Conservation (phyloP, 1,140 invertebrate species). For the Harlomillsia oculata region DNA sequence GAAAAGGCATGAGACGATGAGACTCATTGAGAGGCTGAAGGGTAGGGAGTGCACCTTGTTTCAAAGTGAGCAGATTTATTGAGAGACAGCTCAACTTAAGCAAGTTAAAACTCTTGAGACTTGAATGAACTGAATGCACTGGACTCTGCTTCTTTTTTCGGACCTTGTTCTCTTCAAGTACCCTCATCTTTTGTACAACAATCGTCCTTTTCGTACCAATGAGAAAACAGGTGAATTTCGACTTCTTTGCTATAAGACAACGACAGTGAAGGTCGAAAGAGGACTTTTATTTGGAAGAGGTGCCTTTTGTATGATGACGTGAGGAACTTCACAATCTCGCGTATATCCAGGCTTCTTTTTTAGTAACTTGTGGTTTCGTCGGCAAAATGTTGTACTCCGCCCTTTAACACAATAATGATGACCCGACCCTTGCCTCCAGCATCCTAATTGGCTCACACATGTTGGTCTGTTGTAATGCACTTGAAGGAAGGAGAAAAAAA, state of each 20-base stretch:
- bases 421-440: slow-evolving; percentile 32
- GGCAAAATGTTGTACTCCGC: slow-evolving; percentile 27
- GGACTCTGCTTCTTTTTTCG: background rate
- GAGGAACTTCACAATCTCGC: too few species aligned
- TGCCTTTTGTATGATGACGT: too few species aligned
- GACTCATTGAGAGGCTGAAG: slow-evolving; percentile 21
- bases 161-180: too few species aligned
- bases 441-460: slow-evolving; percentile 31
- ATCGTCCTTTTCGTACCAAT: too few species aligned
- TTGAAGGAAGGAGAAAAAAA: too few species aligned
- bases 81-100: slow-evolving; percentile 10
- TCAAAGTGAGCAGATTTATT: slow-evolving; percentile 31
- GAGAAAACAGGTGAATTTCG: too few species aligned
- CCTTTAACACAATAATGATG: slow-evolving; percentile 30
- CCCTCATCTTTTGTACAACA: too few species aligned
- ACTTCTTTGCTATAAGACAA: too few species aligned
- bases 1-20: background rate
- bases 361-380: too few species aligned
- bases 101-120: background rate
- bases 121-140: background rate
- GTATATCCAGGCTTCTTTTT: too few species aligned
- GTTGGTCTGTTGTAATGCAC: slow-evolving; percentile 8
- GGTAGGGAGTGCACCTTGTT: slow-evolving; percentile 27
- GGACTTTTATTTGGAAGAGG: too few species aligned
- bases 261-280: too few species aligned